phyloP scores from a whole-genome alignment of 2,797 vertebrate genomes.

The Novumbra hubbsi region DNA sequence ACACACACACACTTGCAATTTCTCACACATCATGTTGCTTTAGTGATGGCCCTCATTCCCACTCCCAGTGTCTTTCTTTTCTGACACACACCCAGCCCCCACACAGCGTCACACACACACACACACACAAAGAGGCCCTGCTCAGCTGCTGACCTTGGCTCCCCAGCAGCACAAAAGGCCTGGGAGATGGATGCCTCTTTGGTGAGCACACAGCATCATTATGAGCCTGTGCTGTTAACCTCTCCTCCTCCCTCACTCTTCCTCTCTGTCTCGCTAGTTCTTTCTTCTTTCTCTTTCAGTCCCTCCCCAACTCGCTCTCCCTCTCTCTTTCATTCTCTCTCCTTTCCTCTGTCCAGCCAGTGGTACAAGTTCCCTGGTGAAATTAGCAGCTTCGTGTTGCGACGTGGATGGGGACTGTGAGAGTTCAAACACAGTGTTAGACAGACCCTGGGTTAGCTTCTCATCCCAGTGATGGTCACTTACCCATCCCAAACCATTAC shows the following conservation, averaged over 20 bases:
- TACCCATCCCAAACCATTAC: too few species aligned
- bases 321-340: background rate
- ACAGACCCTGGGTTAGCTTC: too few species aligned
- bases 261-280: background rate
- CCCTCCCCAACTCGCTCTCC: too few species aligned
- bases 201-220: slow-evolving; percentile 51
- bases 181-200: slow-evolving; percentile 69
- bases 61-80: slow-evolving; percentile 12
- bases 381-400: too few species aligned
- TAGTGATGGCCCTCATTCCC: background rate
- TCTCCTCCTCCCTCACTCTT: slow-evolving; percentile 12
- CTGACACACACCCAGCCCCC: background rate
- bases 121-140: slow-evolving; percentile 52
- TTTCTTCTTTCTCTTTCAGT: background rate
- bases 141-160: slow-evolving; percentile 76
- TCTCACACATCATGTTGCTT: slow-evolving; percentile 16
- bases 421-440: too few species aligned
- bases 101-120: slow-evolving; percentile 17
- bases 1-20: slow-evolving; percentile 6
- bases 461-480: too few species aligned
- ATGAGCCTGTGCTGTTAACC: slow-evolving; percentile 35
- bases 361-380: too few species aligned
- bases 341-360: too few species aligned
- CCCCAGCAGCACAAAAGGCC: slow-evolving; percentile 67
- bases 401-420: too few species aligned